phyloP scores from a whole-genome alignment of 2,797 vertebrate species.

The Aulostomus chinensis region DNA sequence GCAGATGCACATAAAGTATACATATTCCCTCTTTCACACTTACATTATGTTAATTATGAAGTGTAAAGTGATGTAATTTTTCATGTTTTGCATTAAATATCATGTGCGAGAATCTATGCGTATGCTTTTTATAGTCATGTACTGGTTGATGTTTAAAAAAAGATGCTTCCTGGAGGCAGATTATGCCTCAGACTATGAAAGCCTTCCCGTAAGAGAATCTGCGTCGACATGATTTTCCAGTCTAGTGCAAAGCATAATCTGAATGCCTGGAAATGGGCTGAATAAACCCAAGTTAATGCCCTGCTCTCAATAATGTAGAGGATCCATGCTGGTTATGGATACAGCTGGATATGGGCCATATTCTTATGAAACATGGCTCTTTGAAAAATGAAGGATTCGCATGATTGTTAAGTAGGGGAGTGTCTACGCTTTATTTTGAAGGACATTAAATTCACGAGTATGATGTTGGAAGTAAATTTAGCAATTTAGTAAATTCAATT shows the following conservation, averaged over 20 bases:
- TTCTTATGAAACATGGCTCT: slow-evolving; percentile 33
- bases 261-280: slow-evolving; percentile 66
- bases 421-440: not conserved
- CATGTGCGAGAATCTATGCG: slow-evolving; percentile 23
- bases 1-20: too few relatives aligned
- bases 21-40: too few relatives aligned
- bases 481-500: too few relatives aligned
- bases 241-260: slow-evolving; percentile 57
- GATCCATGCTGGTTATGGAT: slow-evolving; percentile 33
- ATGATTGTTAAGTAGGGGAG: not conserved
- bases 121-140: slow-evolving; percentile 21
- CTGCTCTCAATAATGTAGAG: slow-evolving; percentile 59
- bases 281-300: slow-evolving; percentile 56
- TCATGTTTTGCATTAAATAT: slow-evolving; percentile 8
- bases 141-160: slow-evolving; percentile 22
- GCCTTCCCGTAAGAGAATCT: slow-evolving; percentile 54
- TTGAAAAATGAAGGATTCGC: slow-evolving; percentile 1
- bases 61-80: too few relatives aligned
- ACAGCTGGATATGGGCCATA: slow-evolving; percentile 22
- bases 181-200: slow-evolving; percentile 54
- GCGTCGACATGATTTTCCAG: slow-evolving; percentile 62
- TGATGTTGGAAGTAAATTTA: too few relatives aligned
- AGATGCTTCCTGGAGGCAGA: slow-evolving; percentile 55
- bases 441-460: not conserved
- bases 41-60: too few relatives aligned